Conservation (phyloP, 2,888 invertebrate species). For the Drosophila longiperda region DNA sequence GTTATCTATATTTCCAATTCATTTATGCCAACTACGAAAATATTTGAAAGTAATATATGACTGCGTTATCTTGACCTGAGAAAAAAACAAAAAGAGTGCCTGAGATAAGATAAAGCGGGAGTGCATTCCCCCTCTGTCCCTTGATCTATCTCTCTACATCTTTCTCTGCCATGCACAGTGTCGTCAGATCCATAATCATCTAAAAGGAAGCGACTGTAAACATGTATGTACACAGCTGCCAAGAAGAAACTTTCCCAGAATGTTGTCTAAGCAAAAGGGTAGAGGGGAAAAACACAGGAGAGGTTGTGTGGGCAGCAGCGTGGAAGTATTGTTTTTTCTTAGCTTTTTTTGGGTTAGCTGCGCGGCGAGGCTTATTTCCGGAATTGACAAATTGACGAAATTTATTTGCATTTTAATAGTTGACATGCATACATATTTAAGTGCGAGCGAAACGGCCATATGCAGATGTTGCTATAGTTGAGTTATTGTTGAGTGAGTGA, state of each 20-base stretch:
- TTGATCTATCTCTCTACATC: not conserved
- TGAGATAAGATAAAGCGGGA: constrained; percentile 37
- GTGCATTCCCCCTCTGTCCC: constrained; percentile 2
- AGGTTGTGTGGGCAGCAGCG: constrained; percentile 47
- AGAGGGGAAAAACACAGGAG: not conserved
- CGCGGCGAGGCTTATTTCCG: constrained; percentile 64
- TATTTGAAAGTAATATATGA: constrained; percentile 13
- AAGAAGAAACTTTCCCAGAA: constrained; percentile 53
- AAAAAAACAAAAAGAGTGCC: constrained; percentile 10
- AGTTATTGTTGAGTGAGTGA: constrained; percentile 30
- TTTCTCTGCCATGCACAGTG: not conserved
- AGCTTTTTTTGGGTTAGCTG: constrained; percentile 46
- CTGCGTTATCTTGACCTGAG: constrained; percentile 25
- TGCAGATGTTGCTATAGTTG: constrained; percentile 1
- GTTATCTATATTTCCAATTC: constrained; percentile 7
- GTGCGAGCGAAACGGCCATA: constrained; percentile 34
- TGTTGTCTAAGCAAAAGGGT: constrained; percentile 9
- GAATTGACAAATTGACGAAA: constrained; percentile 70
- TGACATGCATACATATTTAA: constrained; percentile 5
- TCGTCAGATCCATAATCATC: constrained; percentile 19
- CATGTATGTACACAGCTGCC: constrained; percentile 24
- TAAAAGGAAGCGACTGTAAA: constrained; percentile 19
- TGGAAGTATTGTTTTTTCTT: constrained; percentile 35
- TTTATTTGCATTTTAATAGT: constrained; percentile 58
- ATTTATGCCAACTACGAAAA: not conserved